Base-by-base conservation (phyloP, 2,888 invertebrate species). In the Apoda limacodes region DNA sequence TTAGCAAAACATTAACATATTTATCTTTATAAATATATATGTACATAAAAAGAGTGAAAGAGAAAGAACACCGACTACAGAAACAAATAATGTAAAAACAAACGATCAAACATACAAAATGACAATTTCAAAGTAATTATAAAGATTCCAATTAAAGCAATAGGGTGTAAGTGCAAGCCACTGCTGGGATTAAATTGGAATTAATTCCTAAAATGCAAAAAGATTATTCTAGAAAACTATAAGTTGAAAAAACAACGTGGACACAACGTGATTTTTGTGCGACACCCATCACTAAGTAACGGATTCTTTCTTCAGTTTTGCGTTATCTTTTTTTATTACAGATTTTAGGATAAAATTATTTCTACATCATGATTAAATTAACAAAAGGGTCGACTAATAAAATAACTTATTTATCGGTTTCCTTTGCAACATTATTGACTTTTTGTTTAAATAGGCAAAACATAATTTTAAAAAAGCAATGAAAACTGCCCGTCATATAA, bases 61-160 rank as follows among this genome's bases (percentile, higher is more conserved):
- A 80, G 80, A 80, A 78, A 49, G 80, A 80, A 80, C 80, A 80
- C 76, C 66, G 75, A 75, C 78, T 78, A 80, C 66, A 60, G 36
- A 54, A 58, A 72, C 58, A 60, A 50, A 60, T n/a, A n/a, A n/a
- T 60, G 57, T 41, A 47, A 48, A 54, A 57, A 58, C 50, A 60
- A 60, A 58, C 53, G 58, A 55, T 52, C 61, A 66, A 66, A 57
- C 61, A 65, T 48, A 50, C 33, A 34, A 30, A n/a, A 37, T 39
- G 45, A 48, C 47, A 55, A 42, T 48, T 42, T 44, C 47, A 52
- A 57, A 54, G 43, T 47, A 32, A 33, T 10, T 33, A 28, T 32
- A 43, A 42, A 32, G 48, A 37, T 50, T 37, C 46, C 54, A 60
- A 59, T 52, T 55, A 51, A 74, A 76, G 72, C 74, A 55, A 70